phyloP scores from a whole-genome alignment of 2,113 vertebrate genomes.

The Dromaius novaehollandiae region DNA sequence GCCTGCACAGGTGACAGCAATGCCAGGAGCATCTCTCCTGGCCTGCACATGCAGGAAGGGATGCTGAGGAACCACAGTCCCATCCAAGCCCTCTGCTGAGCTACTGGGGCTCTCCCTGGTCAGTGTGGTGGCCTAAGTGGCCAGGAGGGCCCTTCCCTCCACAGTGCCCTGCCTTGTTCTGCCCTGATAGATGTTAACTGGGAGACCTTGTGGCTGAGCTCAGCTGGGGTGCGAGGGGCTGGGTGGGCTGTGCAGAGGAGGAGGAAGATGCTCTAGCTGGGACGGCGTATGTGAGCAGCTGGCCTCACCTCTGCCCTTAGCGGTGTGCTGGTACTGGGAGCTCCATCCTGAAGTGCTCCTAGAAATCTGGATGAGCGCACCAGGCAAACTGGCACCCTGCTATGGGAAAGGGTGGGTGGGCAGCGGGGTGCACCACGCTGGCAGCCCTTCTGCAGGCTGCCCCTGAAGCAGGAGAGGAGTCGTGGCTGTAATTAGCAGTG shows the following conservation, averaged over 20 bases:
- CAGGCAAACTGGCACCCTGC: accelerated
- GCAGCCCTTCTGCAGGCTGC: background rate
- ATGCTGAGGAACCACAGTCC: background rate
- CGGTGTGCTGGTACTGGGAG: background rate
- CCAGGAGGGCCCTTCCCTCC: background rate
- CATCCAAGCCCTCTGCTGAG: background rate
- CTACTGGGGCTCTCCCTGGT: too few relatives aligned
- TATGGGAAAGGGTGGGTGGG: background rate
- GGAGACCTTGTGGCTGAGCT: background rate
- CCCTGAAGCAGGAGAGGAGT: background rate
- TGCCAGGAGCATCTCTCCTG: constrained; percentile 46
- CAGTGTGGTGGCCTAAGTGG: too few relatives aligned
- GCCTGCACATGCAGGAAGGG: too few relatives aligned
- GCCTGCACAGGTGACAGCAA: constrained; percentile 2
- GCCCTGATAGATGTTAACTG: background rate
- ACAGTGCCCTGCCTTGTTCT: background rate
- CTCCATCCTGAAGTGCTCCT: background rate
- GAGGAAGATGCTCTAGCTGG: background rate
- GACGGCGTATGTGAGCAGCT: too few relatives aligned
- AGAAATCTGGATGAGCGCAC: too few relatives aligned
- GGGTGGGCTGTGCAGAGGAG: background rate
- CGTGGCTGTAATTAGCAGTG: background rate
- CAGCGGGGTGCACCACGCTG: background rate
- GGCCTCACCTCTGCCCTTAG: background rate
- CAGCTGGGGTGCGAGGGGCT: background rate